Base-by-base conservation (phyloP, 2,888 invertebrate species). In the Tridacna crocea region DNA sequence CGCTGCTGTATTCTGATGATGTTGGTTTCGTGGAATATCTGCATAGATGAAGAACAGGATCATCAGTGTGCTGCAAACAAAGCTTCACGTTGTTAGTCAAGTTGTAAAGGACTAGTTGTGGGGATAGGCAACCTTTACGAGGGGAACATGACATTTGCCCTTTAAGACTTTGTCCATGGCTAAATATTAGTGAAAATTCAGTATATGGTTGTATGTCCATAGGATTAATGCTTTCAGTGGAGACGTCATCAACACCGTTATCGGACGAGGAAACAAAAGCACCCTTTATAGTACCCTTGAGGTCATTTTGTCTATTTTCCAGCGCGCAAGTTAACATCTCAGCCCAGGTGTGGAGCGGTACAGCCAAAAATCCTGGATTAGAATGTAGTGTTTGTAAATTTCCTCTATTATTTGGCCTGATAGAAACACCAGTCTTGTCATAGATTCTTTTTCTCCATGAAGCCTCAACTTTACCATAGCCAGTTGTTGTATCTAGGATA, bases 391-490 rank as follows among this genome's bases (percentile, higher is more conserved):
- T 55, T 24, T 65, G 65, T 12, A 17, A 24, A 66, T 66, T 22
- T 55, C 70, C 76, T 17, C 70, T 12, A 47, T 72, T 66, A 22
- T 72, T 76, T 17, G 51, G 55, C 26, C 27, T 36, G 10, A 72
- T 26, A 10, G 82, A 70, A 11, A 36, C n/a, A 3, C 75, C 65
- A 47, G 60, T 73, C 19, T 51, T 58, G 48, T 80, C 74, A 72
- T 88, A 89, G 13, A 88, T 27, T 51, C 87, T 78, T 74, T 81
- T 88, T 48, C 80, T 87, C 90, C 90, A 90, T 17, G 66, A 63
- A 12, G 83, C 81, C 17, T 66, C 83, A 13, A 88, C 82, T 13
- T 73, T 83, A n/a, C 84, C 68, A 24, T 72, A 75, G n/a, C 66
- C 72, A 46, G 78, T 72, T 17, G 15, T 48, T 1, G 55, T 70